Evolutionary conservation across 2,113 vertebrate species (phyloP).

Genomic region (Lagopus leucura): DNA sequence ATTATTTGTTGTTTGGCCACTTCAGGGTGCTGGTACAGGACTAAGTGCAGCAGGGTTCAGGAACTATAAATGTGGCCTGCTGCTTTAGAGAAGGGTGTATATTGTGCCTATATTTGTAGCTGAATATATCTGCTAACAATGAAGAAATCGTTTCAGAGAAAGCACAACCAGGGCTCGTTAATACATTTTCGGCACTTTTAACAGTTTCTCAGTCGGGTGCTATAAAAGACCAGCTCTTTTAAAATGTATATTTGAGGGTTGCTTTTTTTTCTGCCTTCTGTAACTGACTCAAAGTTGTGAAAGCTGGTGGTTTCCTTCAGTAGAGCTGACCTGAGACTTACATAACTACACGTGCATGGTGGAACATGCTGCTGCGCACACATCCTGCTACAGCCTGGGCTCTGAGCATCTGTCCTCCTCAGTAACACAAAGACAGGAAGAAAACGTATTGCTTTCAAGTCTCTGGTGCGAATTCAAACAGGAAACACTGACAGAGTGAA

Average conservation of each 20-base stretch:
- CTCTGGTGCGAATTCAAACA: neutral
- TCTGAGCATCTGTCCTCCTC: neutral
- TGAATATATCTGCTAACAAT: neutral
- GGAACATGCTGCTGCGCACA: neutral
- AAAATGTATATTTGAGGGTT: neutral
- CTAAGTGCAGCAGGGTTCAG: neutral
- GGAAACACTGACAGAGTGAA: neutral
- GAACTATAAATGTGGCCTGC: neutral
- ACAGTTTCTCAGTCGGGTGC: neutral
- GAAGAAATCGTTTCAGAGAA: neutral
- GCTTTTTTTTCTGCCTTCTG: neutral
- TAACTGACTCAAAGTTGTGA: neutral
- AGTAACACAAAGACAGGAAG: neutral
- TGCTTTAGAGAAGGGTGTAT: neutral
- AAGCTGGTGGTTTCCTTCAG: neutral
- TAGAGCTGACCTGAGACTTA: neutral
- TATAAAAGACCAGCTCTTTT: neutral
- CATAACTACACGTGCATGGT: neutral
- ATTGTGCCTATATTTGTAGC: neutral
- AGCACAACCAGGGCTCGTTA: neutral
- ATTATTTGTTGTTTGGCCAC: neutral
- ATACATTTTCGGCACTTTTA: neutral
- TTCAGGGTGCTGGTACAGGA: neutral
- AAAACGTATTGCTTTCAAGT: slow-evolving; percentile 6
- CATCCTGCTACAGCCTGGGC: neutral